These are phyloP conservation scores for Polydrusus pterygomalis DNA, from an alignment of 2,888 invertebrate genomes.

Conservation along the genomic window DNA sequence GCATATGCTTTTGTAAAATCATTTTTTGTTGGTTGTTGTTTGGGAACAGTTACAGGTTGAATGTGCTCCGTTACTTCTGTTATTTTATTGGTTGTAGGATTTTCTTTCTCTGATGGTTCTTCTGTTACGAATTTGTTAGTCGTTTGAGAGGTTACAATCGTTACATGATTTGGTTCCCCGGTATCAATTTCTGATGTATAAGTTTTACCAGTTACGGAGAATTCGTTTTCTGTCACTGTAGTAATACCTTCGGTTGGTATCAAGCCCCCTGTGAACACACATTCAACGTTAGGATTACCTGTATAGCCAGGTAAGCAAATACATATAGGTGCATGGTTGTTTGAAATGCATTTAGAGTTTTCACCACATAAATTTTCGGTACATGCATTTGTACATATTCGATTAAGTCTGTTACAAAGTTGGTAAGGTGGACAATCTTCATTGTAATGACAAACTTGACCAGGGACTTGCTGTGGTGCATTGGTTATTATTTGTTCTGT, in stretches of 20 bases:
- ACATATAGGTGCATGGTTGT: conserved; percentile 85
- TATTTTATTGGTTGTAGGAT: background rate
- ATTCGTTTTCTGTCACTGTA: background rate
- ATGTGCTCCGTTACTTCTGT: background rate
- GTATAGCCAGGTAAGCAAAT: conserved; percentile 79
- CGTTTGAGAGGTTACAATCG: background rate
- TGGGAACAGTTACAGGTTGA: background rate
- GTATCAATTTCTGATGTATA: background rate
- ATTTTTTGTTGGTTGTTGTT: background rate
- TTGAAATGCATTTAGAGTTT: conserved; percentile 85
- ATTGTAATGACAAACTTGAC: conserved; percentile 86
- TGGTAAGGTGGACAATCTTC: conserved; percentile 91
- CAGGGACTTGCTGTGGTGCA: background rate
- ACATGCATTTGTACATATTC: conserved; percentile 89
- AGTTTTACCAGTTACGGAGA: background rate
- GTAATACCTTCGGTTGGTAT: background rate
- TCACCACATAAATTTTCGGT: conserved; percentile 86
- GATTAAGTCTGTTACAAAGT: conserved; percentile 87
- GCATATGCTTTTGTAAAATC: background rate
- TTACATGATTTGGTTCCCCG: background rate
- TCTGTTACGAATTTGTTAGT: background rate
- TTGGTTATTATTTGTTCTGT: background rate
- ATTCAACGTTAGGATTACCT: conserved; percentile 29
- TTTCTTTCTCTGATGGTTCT: background rate
- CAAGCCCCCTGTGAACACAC: background rate